phyloP scores from a whole-genome alignment of 2,113 vertebrate species.

The Gracilinanus agilis region DNA sequence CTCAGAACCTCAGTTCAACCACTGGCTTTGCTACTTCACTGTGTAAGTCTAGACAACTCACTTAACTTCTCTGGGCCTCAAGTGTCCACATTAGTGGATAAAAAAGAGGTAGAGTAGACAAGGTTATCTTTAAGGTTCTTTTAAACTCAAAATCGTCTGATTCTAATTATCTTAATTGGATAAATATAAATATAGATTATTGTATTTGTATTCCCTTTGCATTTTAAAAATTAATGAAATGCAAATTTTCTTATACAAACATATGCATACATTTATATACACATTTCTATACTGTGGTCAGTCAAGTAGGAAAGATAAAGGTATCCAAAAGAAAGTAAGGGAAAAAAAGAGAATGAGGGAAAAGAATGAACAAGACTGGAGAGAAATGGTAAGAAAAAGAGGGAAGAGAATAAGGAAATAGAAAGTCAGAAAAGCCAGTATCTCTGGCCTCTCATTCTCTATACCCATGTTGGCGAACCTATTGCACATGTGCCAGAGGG shows the following conservation, averaged over 20 bases:
- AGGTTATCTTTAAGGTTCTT: background rate
- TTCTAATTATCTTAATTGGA: background rate
- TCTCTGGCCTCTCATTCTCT: background rate
- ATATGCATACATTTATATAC: background rate
- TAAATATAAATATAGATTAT: background rate
- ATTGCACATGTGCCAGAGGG: too few relatives aligned
- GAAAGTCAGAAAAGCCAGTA: background rate
- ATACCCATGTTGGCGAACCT: too few relatives aligned
- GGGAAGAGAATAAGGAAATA: background rate
- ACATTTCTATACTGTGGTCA: background rate
- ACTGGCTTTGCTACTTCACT: background rate
- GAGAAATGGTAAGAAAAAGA: background rate
- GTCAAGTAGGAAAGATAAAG: background rate
- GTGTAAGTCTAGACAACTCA: background rate
- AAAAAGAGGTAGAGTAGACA: background rate
- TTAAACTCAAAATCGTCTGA: background rate
- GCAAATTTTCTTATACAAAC: background rate
- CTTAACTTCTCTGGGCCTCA: background rate
- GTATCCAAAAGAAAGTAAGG: background rate
- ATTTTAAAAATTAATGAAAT: background rate
- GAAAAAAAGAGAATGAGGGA: conserved; percentile 26
- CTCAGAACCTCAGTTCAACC: background rate
- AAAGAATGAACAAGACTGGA: conserved; percentile 1
- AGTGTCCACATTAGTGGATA: background rate
- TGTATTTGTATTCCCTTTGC: background rate